Evolutionary conservation across 2,888 invertebrate species (phyloP).

Genomic region (Eurytoma adleriae): DNA sequence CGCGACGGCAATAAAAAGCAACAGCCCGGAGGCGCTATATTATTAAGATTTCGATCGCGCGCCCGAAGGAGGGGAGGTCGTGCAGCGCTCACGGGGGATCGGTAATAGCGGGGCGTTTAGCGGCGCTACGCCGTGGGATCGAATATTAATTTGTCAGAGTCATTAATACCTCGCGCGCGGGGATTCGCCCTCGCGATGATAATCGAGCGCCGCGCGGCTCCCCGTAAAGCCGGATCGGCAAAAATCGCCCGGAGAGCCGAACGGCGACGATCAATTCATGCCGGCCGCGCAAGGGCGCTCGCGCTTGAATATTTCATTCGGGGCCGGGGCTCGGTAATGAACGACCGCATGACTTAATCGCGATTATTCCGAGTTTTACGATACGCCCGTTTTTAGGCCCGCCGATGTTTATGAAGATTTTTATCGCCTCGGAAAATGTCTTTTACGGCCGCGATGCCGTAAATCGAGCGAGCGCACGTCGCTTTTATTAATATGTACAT

Average conservation of each 20-base stretch:
- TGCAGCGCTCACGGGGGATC: neutral
- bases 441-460: too few relatives aligned
- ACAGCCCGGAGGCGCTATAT: conserved; percentile 34
- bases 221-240: neutral
- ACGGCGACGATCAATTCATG: neutral
- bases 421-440: too few relatives aligned
- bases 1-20: conserved; percentile 20
- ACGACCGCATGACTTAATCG: conserved; percentile 27
- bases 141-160: conserved; percentile 54
- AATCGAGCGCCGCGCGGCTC: conserved; percentile 9
- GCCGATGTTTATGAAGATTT: too few relatives aligned
- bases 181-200: conserved; percentile 20
- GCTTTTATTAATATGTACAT: too few relatives aligned
- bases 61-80: too few relatives aligned
- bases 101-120: conserved; percentile 28
- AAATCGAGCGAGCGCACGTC: too few relatives aligned
- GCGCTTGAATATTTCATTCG: conserved; percentile 21
- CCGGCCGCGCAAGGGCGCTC: neutral
- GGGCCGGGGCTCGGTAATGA: neutral
- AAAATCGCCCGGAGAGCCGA: neutral
- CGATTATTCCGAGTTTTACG: conserved; percentile 5
- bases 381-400: neutral
- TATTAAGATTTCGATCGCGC: conserved; percentile 52
- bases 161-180: conserved; percentile 30
- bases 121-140: conserved; percentile 33